phyloP scores from a whole-genome alignment of 2,888 invertebrate species.

The Nebria brevicollis region DNA sequence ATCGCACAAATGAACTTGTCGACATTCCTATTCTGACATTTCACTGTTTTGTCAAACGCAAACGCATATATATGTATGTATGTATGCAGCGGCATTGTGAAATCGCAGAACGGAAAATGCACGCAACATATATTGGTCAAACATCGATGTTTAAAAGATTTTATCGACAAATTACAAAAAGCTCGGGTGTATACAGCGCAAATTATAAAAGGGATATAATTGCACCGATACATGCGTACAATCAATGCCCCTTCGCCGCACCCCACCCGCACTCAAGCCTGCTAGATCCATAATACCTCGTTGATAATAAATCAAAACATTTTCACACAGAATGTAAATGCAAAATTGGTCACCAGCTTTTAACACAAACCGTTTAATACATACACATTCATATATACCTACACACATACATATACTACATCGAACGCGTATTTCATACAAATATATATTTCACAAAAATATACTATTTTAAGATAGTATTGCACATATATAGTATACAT shows the following conservation, averaged over 20 bases:
- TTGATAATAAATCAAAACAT: constrained; percentile 46
- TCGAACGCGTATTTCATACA: no score
- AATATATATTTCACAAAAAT: background rate
- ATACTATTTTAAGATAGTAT: background rate
- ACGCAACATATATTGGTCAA: background rate
- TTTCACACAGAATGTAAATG: constrained; percentile 37
- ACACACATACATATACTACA: background rate
- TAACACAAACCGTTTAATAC: constrained; percentile 30
- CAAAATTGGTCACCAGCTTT: constrained; percentile 40
- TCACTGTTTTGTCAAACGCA: constrained; percentile 23
- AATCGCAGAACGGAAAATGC: background rate
- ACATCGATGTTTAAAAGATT: constrained; percentile 43
- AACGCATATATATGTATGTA: constrained; percentile 5
- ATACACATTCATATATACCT: constrained; percentile 8
- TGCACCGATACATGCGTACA: constrained; percentile 32
- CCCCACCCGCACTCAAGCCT: background rate
- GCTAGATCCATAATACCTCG: constrained; percentile 3
- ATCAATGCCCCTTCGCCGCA: background rate
- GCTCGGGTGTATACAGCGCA: constrained; percentile 35
- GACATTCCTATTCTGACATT: constrained; percentile 23
- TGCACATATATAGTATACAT: no score
- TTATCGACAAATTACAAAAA: constrained; percentile 46
- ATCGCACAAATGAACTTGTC: constrained; percentile 43
- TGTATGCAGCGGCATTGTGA: background rate
- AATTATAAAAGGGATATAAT: constrained; percentile 43